Evolutionary conservation across 2,113 vertebrate genomes (phyloP), one percentile per base, ranked within the genome.

Genomic region (Phrynosoma platyrhinos): DNA sequence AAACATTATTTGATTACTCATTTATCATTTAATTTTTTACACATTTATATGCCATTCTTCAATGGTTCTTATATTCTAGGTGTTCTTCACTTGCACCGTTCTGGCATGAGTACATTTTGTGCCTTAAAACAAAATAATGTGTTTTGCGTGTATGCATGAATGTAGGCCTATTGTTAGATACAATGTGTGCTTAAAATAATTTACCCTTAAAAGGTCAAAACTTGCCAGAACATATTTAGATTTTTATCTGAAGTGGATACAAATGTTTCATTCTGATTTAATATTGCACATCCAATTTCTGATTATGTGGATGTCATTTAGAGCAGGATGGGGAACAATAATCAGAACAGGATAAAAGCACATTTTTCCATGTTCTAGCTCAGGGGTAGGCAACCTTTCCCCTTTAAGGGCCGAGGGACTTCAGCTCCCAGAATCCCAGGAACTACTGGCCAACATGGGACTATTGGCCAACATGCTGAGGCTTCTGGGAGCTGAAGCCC

Each of bases 101-200:
- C 20, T 86, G 25, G 21, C 5, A 32, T 76, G 55, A 85, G 16
- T 18, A 42, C 12, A 75, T 36, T 80, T 82, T 83, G 87, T 83
- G 92, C 86, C 87, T 86, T 90, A 88, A 81, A 20, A 84, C 0
- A 84, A 93, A 79, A 91, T 64, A 80, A 88, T 78, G 32, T 13
- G 40, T 77, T 75, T 86, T 88, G 90, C 25, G 85, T 91, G 81
- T 88, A 87, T 91, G 82, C 14, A 85, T 66, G 79, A 88, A 80
- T 81, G 90, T 84, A 90, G 90, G 86, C 40, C 40, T 88, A 55
- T 47, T 71, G 82, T n/a, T 76, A 89, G 0, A 1, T 36, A 75
- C 87, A 68, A 83, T 90, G 79, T 88, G 87, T 83, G 91, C 90
- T 94, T 93, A 90, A 93, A 94, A 91, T 40, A 42, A 88, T 66